phyloP scores from a whole-genome alignment of 2,113 vertebrate genomes.

The Sinosuthora webbiana region DNA sequence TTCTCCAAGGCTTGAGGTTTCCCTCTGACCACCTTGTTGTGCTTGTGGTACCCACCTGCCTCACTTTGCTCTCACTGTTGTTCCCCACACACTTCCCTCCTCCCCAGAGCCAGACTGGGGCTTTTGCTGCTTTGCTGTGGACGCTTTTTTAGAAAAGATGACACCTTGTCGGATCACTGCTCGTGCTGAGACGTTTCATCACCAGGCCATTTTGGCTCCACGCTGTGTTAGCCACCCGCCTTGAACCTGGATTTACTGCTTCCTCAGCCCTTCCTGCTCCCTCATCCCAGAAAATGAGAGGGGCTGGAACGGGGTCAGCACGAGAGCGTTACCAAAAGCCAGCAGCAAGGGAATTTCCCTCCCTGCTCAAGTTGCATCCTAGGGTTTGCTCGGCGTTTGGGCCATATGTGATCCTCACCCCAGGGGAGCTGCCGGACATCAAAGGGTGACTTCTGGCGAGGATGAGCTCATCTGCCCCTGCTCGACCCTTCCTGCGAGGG shows the following conservation, averaged over 20 bases:
- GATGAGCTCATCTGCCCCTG: constrained; percentile 34
- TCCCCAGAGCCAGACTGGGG: background rate
- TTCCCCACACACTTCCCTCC: background rate
- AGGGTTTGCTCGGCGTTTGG: background rate
- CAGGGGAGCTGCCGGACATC: background rate
- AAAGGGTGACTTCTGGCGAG: background rate
- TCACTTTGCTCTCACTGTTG: accelerated
- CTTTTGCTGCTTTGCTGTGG: accelerated
- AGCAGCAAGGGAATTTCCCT: constrained; percentile 23
- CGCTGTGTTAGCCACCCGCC: background rate
- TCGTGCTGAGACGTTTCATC: constrained; percentile 15
- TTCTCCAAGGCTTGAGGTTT: background rate
- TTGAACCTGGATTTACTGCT: constrained; percentile 45
- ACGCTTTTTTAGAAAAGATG: background rate
- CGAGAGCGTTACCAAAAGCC: background rate
- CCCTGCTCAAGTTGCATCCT: constrained; percentile 38
- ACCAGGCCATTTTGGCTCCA: background rate
- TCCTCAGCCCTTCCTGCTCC: background rate
- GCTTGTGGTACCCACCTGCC: background rate
- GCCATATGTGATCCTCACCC: constrained; percentile 15
- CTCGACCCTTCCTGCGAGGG: background rate
- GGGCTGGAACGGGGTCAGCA: background rate
- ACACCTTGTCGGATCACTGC: background rate
- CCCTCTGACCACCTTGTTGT: background rate
- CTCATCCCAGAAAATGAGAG: background rate